Conservation (phyloP, 2,797 vertebrate genomes). For the Tolypeutes matacus region DNA sequence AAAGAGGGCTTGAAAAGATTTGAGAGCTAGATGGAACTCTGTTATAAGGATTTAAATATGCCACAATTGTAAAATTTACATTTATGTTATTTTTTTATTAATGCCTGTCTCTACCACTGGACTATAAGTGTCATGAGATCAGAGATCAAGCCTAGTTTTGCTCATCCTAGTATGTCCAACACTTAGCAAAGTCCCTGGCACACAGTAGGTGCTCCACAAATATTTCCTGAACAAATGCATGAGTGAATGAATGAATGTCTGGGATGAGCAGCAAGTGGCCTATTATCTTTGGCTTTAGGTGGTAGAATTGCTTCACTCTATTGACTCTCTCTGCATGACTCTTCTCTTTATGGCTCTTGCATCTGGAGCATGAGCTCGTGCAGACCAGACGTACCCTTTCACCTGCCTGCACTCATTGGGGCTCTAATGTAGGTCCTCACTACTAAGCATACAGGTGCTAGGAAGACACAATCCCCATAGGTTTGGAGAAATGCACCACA, state of each 20-base stretch:
- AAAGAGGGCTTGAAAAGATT: conserved; percentile 4
- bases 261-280: background rate
- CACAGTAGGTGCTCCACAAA: background rate
- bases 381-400: background rate
- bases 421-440: background rate
- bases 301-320: conserved; percentile 17
- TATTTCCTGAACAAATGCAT: conserved; percentile 54
- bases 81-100: conserved; percentile 39
- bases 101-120: background rate
- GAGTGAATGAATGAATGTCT: background rate
- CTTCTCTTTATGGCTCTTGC: background rate
- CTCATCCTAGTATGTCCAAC: background rate
- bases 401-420: background rate
- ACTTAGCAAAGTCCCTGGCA: conserved; percentile 34
- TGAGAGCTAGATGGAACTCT: background rate
- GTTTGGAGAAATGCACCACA: background rate
- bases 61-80: conserved; percentile 3
- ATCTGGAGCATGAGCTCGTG: background rate
- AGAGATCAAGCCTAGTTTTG: conserved; percentile 49
- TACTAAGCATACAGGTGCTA: background rate
- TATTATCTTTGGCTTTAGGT: background rate
- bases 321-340: background rate
- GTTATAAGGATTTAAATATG: conserved; percentile 21
- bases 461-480: background rate
- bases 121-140: background rate